Evolutionary conservation across 2,888 invertebrate species (phyloP).

Genomic region (Ormia ochracea): DNA sequence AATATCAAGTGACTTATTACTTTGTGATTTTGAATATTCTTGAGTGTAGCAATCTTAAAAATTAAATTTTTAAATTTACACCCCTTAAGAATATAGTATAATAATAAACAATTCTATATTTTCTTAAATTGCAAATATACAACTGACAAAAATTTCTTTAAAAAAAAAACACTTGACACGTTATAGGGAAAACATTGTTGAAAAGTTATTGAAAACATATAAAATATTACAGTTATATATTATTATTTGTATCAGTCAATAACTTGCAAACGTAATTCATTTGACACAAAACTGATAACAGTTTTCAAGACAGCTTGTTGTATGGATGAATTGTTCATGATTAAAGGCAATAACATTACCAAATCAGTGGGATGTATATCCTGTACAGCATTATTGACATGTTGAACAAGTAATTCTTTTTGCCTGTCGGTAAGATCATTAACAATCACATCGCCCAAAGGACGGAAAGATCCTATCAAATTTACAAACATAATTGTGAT

Average conservation of each 20-base stretch:
- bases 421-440: constrained; percentile 73
- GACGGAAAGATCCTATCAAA: constrained; percentile 70
- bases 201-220: too few species aligned
- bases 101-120: too few species aligned
- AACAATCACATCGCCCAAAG: constrained; percentile 73
- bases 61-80: too few species aligned
- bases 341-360: constrained; percentile 70
- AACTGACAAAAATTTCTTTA: too few species aligned
- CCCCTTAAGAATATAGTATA: too few species aligned
- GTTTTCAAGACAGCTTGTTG: constrained; percentile 72
- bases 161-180: too few species aligned
- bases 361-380: constrained; percentile 72
- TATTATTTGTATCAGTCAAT: constrained; percentile 67
- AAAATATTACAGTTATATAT: neutral
- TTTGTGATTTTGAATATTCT: too few species aligned
- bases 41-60: too few species aligned
- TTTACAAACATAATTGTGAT: neutral
- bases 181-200: too few species aligned
- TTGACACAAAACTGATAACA: constrained; percentile 71
- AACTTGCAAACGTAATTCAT: constrained; percentile 72
- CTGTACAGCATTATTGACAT: constrained; percentile 70
- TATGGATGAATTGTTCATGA: constrained; percentile 70
- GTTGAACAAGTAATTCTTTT: constrained; percentile 69
- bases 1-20: too few species aligned
- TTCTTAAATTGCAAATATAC: too few species aligned